These are phyloP conservation scores for Eufriesea mexicana DNA, from an alignment of 1,140 invertebrate genomes.

Conservation along the genomic window DNA sequence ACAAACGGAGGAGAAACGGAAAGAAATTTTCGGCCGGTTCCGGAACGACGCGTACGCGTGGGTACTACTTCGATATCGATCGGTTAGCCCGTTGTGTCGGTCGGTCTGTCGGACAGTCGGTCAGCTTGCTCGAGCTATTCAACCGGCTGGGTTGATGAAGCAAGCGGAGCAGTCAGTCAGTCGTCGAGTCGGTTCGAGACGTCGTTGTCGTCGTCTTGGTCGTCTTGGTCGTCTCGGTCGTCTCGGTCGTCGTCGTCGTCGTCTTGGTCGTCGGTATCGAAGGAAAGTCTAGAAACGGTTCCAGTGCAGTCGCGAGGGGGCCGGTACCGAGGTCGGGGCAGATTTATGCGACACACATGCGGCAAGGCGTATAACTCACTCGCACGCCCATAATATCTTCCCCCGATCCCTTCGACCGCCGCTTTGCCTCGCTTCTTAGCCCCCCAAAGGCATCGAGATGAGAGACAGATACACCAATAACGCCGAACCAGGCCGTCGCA, in stretches of 20 bases:
- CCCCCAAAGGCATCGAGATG: conserved; percentile 69
- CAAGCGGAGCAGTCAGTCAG: conserved; percentile 5
- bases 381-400: conserved; percentile 80
- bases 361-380: conserved; percentile 81
- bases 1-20: neutral
- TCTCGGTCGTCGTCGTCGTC: conserved; percentile 41
- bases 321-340: conserved; percentile 76
- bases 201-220: conserved; percentile 39
- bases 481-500: conserved; percentile 64
- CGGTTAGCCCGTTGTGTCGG: neutral
- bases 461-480: conserved; percentile 77
- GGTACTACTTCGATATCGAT: conserved; percentile 2
- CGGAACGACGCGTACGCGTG: neutral
- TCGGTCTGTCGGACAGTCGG: neutral
- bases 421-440: conserved; percentile 54
- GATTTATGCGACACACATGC: conserved; percentile 82
- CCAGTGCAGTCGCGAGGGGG: conserved; percentile 72
- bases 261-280: conserved; percentile 17
- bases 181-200: conserved; percentile 29
- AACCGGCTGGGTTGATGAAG: neutral
- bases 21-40: conserved; percentile 12
- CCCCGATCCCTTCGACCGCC: conserved; percentile 51
- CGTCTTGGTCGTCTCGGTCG: neutral
- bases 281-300: conserved; percentile 66
- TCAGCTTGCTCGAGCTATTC: neutral